Evolutionary conservation across 2,113 vertebrate genomes (phyloP), one percentile per base, ranked within the genome.

Genomic region (Tyrannus savana): DNA sequence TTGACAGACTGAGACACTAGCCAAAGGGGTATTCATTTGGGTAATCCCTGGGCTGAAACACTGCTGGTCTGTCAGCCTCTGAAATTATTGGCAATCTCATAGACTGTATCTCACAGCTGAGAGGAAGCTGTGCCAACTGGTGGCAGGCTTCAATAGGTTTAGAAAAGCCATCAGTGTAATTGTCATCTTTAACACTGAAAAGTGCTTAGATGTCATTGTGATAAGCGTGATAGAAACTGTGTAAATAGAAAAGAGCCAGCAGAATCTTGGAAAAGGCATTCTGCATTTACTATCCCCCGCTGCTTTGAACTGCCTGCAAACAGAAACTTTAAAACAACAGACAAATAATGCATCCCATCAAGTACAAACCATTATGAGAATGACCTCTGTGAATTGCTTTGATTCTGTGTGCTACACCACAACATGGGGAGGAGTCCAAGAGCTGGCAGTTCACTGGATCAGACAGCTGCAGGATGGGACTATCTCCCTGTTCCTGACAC

Each of bases 81-180:
- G 62, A 97, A 96, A 96, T 96, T 93, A 95, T 42, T 97, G 92
- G 84, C 95, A 96, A 94, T 96, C 88, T 93, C 73, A 60, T 44
- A 84, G 79, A 44, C 76, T 30, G 1, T 81, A 59, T 90, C 46
- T 81, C 94, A 69, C 96, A 96, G 91, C 96, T 97, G 95, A 97
- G 92, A 91, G 63, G 72, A 91, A 91, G 52, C 90, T 76, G 78
- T 95, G 93, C 94, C 95, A 97, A 94, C 69, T 8, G 10, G 71
- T 93, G 69, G 64, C 87, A 96, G 80, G 68, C 76, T 94, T 96
- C 86, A 96, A 90, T 82, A 80, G 50, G 35, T 87, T 93, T 92
- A 91, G 90, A 66, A 94, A 93, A 63, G 10, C 73, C 47, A 2
- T 87, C 58, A 93, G 67, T 46, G 55, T 90, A 92, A 95, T 92